Conservation (phyloP, 1,140 invertebrate genomes). For the Aphidius ervi region DNA sequence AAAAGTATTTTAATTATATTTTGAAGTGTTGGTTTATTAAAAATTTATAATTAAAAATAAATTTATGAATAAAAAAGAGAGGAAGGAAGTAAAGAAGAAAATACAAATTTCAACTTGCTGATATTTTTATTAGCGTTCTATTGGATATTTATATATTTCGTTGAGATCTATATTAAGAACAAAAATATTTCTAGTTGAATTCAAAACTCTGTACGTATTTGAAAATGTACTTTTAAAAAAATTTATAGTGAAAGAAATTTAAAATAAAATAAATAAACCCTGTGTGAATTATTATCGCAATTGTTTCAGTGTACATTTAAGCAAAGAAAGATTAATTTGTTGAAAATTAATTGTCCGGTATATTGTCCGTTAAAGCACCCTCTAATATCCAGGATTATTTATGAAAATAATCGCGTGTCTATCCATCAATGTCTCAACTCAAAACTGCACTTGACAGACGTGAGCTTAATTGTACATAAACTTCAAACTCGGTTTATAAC, state of each 20-base stretch:
- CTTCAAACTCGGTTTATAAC: neutral
- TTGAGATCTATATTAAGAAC: slow-evolving; percentile 32
- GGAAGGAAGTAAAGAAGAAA: slow-evolving; percentile 17
- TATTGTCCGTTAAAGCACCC: slow-evolving; percentile 5
- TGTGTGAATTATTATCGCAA: no score
- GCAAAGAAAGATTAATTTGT: neutral
- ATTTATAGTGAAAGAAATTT: no score
- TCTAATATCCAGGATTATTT: slow-evolving; percentile 18
- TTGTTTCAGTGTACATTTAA: no score
- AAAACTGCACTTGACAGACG: neutral
- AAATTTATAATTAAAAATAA: neutral
- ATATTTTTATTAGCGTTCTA: slow-evolving; percentile 34
- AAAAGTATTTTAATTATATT: no score
- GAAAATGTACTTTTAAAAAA: no score
- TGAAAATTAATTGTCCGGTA: slow-evolving; percentile 6
- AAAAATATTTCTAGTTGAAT: slow-evolving; percentile 32
- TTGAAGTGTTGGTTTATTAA: neutral
- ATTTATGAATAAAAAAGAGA: neutral
- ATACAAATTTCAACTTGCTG: slow-evolving; percentile 25
- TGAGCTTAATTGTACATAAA: neutral
- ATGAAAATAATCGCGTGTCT: slow-evolving; percentile 15
- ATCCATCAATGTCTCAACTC: slow-evolving; percentile 24
- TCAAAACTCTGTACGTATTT: no score
- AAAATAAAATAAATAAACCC: no score
- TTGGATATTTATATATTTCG: slow-evolving; percentile 28